Evolutionary conservation across 2,113 vertebrate species (phyloP).

Genomic region (Loxodonta africana): DNA sequence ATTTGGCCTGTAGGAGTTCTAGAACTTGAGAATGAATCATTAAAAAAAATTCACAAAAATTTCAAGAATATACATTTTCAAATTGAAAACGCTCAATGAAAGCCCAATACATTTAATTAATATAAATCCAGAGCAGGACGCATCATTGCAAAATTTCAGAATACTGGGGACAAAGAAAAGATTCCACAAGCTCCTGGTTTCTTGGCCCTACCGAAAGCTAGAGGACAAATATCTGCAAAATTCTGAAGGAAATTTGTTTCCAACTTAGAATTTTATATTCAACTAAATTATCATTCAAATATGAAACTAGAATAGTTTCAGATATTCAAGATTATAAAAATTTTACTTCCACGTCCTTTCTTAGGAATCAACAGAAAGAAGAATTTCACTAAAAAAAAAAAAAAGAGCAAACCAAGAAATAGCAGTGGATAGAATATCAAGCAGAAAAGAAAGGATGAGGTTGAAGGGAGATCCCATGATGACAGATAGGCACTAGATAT

Average conservation of each 20-base stretch:
- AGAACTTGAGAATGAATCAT: neutral
- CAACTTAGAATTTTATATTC: neutral
- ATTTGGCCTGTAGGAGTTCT: neutral
- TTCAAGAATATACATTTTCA: neutral
- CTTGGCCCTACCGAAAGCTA: neutral
- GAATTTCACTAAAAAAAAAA: neutral
- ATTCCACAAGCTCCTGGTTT: neutral
- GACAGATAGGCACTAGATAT: neutral
- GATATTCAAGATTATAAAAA: neutral
- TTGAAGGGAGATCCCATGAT: neutral
- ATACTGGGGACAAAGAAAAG: neutral
- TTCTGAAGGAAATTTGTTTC: slow-evolving; percentile 5
- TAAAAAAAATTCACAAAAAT: neutral
- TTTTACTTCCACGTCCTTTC: neutral
- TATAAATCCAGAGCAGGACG: neutral
- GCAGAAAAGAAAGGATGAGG: neutral
- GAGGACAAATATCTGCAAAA: neutral
- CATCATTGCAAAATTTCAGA: neutral
- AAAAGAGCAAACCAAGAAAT: neutral
- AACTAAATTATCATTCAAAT: neutral
- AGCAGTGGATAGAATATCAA: neutral
- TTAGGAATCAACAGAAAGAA: neutral
- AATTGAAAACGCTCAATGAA: neutral
- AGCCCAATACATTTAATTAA: neutral
- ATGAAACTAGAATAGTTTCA: neutral